Evolutionary conservation across 2,888 invertebrate genomes (phyloP).

Genomic region (Chydorus sphaericus): DNA sequence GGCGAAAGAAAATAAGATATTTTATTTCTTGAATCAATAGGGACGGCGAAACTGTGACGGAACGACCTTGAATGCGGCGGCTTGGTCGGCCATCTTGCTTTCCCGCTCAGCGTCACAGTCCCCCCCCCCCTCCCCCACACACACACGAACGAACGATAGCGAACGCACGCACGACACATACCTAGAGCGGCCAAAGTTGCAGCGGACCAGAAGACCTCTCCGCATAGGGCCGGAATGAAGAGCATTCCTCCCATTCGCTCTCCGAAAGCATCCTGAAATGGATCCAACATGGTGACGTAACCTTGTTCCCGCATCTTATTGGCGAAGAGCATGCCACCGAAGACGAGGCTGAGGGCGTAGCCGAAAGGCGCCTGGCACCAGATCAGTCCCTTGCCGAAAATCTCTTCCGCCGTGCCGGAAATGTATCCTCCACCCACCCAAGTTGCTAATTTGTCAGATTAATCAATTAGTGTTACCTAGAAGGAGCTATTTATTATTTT

Average conservation of each 20-base stretch:
- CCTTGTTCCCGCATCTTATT: conserved; percentile 50
- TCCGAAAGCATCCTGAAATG: conserved; percentile 52
- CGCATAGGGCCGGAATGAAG: conserved; percentile 48
- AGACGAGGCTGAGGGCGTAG: conserved; percentile 47
- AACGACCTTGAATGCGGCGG: too few relatives aligned
- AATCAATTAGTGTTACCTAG: background rate
- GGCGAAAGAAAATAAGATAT: background rate
- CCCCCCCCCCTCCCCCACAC: background rate
- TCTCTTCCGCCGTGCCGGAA: conserved; percentile 52
- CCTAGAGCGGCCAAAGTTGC: conserved; percentile 49
- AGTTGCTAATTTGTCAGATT: too few relatives aligned
- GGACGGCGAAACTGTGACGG: too few relatives aligned
- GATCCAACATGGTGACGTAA: conserved; percentile 56
- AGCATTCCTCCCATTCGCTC: conserved; percentile 49
- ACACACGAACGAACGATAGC: background rate
- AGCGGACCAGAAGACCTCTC: conserved; percentile 55
- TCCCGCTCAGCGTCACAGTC: background rate
- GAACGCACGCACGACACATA: conserved; percentile 17
- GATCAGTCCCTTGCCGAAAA: conserved; percentile 43
- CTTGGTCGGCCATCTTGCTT: background rate
- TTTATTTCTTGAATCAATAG: background rate
- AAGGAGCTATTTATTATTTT: background rate
- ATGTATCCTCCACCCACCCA: conserved; percentile 52
- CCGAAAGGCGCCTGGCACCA: conserved; percentile 59
- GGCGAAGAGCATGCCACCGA: conserved; percentile 50